Conservation (phyloP, 2,888 invertebrate species). For the Drosophila mayaguana region DNA sequence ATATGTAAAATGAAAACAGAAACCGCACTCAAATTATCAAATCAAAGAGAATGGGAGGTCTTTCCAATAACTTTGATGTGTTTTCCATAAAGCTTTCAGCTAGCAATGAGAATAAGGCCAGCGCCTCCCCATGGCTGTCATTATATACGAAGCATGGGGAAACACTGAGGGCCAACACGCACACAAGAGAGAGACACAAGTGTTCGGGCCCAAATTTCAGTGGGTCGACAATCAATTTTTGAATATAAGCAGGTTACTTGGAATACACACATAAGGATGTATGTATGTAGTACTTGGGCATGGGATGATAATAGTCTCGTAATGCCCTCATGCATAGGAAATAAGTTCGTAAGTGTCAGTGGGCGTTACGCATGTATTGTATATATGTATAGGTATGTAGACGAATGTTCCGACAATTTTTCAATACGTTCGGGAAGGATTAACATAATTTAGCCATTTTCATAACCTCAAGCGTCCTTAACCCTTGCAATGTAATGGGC, state of each 20-base stretch:
- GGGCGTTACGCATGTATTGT: not conserved
- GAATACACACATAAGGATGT: constrained; percentile 10
- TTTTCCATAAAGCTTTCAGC: constrained; percentile 34
- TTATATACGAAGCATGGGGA: constrained; percentile 41
- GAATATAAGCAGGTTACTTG: not conserved
- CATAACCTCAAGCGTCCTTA: constrained; percentile 68
- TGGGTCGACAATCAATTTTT: constrained; percentile 61
- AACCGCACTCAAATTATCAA: not conserved
- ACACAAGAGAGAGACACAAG: constrained; percentile 31
- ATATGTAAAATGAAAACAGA: not conserved
- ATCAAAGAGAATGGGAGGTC: not conserved
- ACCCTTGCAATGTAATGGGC: constrained; percentile 72
- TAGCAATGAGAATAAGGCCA: constrained; percentile 31
- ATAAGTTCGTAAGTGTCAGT: constrained; percentile 31
- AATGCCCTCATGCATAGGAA: constrained; percentile 35
- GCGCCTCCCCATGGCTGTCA: constrained; percentile 31
- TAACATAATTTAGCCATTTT: constrained; percentile 76
- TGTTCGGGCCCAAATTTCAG: constrained; percentile 20
- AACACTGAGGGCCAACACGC: constrained; percentile 57
- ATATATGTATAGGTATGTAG: constrained; percentile 5
- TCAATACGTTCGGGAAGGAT: constrained; percentile 67
- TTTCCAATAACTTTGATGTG: no score
- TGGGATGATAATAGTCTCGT: constrained; percentile 44
- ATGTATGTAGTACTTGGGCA: not conserved
- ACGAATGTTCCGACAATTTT: constrained; percentile 45